phyloP scores from a whole-genome alignment of 2,113 vertebrate species.

The Desmodus rotundus region DNA sequence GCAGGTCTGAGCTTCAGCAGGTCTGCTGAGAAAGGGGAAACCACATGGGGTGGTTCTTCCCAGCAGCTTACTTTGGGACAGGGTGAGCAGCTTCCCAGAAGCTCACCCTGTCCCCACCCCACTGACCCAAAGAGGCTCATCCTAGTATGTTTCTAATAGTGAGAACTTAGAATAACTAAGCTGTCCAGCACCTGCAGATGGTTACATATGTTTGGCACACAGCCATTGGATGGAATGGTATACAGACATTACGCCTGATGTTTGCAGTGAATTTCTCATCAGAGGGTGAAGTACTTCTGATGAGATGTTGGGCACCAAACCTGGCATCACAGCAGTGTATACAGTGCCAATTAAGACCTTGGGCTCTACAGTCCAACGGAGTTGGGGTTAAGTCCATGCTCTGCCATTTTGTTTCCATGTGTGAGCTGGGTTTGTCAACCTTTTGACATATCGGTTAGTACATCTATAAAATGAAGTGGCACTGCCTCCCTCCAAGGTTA shows the following conservation, averaged over 20 bases:
- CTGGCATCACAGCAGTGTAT: fast-evolving
- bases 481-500: not conserved
- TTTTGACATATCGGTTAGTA: not conserved
- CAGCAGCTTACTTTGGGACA: not conserved
- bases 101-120: not conserved
- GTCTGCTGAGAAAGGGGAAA: not conserved
- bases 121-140: not conserved
- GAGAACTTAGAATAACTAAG: not conserved
- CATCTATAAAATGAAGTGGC: not conserved
- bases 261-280: not conserved
- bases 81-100: no score
- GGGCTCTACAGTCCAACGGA: not conserved
- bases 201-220: fast-evolving
- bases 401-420: not conserved
- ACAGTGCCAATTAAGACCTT: fast-evolving
- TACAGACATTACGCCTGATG: not conserved
- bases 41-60: not conserved
- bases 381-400: not conserved
- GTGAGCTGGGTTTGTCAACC: not conserved
- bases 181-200: fast-evolving
- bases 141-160: fast-evolving
- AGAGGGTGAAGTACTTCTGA: no score
- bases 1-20: fast-evolving
- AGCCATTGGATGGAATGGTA: not conserved
- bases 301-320: not conserved